These are phyloP conservation scores for Drosophila triauraria DNA, from an alignment of 1,140 invertebrate genomes.

Conservation along the genomic window DNA sequence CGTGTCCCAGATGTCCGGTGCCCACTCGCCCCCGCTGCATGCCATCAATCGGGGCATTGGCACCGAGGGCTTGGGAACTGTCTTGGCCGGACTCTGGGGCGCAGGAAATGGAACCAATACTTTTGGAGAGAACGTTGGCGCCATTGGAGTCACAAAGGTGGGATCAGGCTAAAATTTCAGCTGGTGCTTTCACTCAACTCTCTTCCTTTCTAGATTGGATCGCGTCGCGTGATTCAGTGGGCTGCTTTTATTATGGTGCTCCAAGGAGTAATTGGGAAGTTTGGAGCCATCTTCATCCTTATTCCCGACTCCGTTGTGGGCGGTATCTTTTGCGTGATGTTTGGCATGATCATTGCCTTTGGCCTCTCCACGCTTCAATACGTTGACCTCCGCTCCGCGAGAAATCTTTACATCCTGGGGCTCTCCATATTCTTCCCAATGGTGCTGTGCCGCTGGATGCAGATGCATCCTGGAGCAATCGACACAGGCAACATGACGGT, in stretches of 20 bases:
- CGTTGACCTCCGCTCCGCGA: slow-evolving; percentile 92
- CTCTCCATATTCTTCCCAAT: slow-evolving; percentile 94
- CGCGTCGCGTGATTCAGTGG: slow-evolving; percentile 93
- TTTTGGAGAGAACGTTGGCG: slow-evolving; percentile 95
- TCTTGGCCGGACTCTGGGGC: slow-evolving; percentile 93
- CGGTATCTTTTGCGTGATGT: slow-evolving; percentile 94
- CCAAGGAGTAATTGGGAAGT: slow-evolving; percentile 92
- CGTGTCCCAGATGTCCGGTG: slow-evolving; percentile 92
- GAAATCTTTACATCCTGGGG: slow-evolving; percentile 95
- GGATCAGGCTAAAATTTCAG: no score
- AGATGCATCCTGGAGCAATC: slow-evolving; percentile 88
- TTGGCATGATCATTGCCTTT: slow-evolving; percentile 94
- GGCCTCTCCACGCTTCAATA: slow-evolving; percentile 94
- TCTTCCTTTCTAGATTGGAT: slow-evolving; percentile 89
- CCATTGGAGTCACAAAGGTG: slow-evolving; percentile 91
- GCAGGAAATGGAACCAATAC: slow-evolving; percentile 95
- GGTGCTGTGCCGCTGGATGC: slow-evolving; percentile 92
- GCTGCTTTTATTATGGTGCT: slow-evolving; percentile 92
- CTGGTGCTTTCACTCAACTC: neutral
- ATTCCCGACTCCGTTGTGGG: slow-evolving; percentile 96
- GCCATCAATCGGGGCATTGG: slow-evolving; percentile 95
- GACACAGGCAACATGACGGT: slow-evolving; percentile 89
- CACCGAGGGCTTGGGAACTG: slow-evolving; percentile 93
- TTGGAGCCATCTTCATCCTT: slow-evolving; percentile 94
- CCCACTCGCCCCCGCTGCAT: slow-evolving; percentile 92